Conservation (phyloP, 2,888 invertebrate genomes). For the Belgica antarctica region DNA sequence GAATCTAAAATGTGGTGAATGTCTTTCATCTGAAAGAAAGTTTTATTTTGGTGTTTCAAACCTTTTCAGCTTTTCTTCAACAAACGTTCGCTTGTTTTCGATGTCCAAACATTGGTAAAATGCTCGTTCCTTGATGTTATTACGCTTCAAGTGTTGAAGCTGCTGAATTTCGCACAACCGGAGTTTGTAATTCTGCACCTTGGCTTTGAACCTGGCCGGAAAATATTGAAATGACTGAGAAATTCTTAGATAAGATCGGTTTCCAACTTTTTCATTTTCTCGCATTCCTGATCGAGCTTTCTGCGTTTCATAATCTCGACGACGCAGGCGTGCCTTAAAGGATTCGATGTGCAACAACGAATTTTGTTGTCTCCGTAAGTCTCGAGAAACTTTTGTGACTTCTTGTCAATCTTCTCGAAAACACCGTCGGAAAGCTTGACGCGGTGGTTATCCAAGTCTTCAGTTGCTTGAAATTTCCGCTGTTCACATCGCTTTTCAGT, state of each 20-base stretch:
- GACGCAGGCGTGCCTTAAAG: not conserved
- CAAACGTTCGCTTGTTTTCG: not conserved
- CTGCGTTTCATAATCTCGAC: not conserved
- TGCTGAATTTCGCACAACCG: not conserved
- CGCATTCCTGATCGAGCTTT: not conserved
- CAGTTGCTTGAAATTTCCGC: not conserved
- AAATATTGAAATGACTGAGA: not conserved
- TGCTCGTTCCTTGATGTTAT: conserved; percentile 17
- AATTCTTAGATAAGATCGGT: too few species aligned
- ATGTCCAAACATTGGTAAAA: not conserved
- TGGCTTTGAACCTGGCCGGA: too few species aligned
- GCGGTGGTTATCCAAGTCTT: not conserved
- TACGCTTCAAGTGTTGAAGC: not conserved
- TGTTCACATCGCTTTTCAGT: too few species aligned
- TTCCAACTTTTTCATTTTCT: not conserved
- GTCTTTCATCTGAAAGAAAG: not conserved
- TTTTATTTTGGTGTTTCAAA: not conserved
- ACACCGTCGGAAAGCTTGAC: not conserved
- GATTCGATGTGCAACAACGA: not conserved
- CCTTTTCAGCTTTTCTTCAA: not conserved
- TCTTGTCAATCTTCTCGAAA: conserved; percentile 12
- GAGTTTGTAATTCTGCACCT: too few species aligned
- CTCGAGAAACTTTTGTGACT: not conserved
- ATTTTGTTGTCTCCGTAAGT: not conserved
- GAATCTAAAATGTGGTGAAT: not conserved